Evolutionary conservation across 2,888 invertebrate genomes (phyloP), one percentile per base, ranked within the genome.

Genomic region (Eristalis intricaria): DNA sequence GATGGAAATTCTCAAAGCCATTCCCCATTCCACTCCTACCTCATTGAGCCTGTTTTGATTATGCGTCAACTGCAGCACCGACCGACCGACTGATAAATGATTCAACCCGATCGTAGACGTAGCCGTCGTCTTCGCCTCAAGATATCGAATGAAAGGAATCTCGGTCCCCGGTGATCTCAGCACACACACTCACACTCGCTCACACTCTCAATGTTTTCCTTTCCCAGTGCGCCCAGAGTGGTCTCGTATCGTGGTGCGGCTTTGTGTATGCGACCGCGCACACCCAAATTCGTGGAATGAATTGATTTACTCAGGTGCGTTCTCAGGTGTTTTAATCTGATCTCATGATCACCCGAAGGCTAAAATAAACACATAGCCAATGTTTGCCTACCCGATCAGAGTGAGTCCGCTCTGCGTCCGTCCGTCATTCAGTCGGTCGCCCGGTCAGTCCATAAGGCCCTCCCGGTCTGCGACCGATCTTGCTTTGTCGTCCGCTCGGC

Each of bases 251-350:
- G 43, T 43, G n/a, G 43, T 32, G 32, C 50, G 70, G 29, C 69
- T 78, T 75, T 71, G 65, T 79, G 58, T 75, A 65, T 64, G 75
- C 83, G 83, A 60, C 38, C 87, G 87, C 75, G 84, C 87, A 87
- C 87, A 87, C 90, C 89, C 88, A 89, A 91, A 92, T 93, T 93
- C 93, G 90, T 91, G 91, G 93, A 92, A 93, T 91, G 92, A 92
- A 92, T 93, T 93, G 93, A 93, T 93, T 93, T 93, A 91, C 93
- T 92, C 92, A 93, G 93, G 92, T 93, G 92, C 91, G 91, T 90
- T 90, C 90, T 87, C 87, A 87, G 84, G 87, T 87, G 87, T 87
- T 87, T 87, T 87, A 87, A 87, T 87, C 87, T 87, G 87, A 87
- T 87, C 87, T 87, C 87, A 87, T 87, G 87, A 87, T 87, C 87